Evolutionary conservation across 1,140 invertebrate species (phyloP), one percentile per base, ranked within the genome.

Genomic region (Nylanderia fulva): DNA sequence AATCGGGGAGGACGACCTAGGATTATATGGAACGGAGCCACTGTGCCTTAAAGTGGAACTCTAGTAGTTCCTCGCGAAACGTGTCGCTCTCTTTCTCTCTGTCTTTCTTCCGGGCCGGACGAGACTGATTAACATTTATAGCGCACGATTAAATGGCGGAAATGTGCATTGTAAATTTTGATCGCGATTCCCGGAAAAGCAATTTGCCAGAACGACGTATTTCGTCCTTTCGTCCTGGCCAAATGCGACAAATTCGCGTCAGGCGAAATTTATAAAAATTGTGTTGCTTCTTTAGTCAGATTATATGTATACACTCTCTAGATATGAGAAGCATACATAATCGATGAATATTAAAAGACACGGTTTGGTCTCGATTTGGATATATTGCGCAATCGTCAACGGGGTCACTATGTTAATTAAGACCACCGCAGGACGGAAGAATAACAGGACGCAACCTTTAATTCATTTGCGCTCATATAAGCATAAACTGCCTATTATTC

Each of bases 401-500:
- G 42, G 66, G 77, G 77, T 72, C 66, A 58, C 52, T 36, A 4
- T 68, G 66, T 82, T 82, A 82, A 82, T 72, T 54, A 42, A 64
- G 74, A 85, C 21, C 33, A 27, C 52, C 45, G 54, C 60, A 39
- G 82, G 69, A 79, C 60, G 86, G 52, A 79, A 86, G 72, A 69
- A n/a, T n/a, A n/a, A 74, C 63, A 74, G 86, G 83, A 88, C 68
- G 68, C 52, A 64, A 85, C 84, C 83, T 88, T 88, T 88, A 85
- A 85, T 88, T 86, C 69, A 88, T 88, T 88, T 88, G 68, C 69
- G 82, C 61, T 58, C 86, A 85, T 88, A 64, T 88, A 64, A 88
- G 58, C 60, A 54, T 69, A 79, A 88, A 88, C 27, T 56, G 77
- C 11, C 45, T n/a, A 58, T 85, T 88, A 75, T 75, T 71, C 24